Percentiles rank a stretch among this genome's conserved stretches.
Evolutionary conservation across 2,797 vertebrate genomes (phyloP).

Genomic region (Octomys mimax): DNA sequence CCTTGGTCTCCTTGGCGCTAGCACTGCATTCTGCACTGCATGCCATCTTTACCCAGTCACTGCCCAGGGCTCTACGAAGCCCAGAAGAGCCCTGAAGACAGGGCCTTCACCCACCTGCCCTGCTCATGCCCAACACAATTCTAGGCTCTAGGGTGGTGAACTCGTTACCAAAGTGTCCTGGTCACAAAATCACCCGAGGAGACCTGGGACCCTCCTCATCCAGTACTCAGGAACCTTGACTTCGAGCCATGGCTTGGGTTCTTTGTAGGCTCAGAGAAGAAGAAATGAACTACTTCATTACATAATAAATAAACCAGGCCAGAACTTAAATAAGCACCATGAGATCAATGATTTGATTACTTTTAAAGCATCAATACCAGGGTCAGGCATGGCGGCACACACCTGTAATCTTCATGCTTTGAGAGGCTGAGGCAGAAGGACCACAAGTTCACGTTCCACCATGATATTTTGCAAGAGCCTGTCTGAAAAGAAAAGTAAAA

Average conservation of each 20-base stretch:
- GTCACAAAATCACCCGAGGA: background rate
- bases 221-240: background rate
- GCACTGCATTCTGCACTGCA: too few relatives aligned
- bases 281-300: background rate
- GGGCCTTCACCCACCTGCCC: background rate
- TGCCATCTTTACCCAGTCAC: background rate
- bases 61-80: background rate
- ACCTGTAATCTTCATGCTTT: background rate
- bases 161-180: background rate
- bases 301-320: background rate
- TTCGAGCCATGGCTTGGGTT: background rate
- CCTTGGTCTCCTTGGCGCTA: rapidly evolving
- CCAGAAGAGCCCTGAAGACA: background rate
- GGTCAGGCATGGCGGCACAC: background rate
- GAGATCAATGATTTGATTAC: background rate
- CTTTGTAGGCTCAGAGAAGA: background rate
- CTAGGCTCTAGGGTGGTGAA: background rate
- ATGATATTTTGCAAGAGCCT: background rate
- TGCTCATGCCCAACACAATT: background rate
- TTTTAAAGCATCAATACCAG: background rate
- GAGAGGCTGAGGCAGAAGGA: background rate
- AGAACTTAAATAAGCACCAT: slow-evolving; percentile 3
- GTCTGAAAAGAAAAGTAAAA: background rate
- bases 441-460: background rate
- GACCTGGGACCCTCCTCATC: background rate